These are phyloP conservation scores for Falco cherrug DNA, from an alignment of 2,797 vertebrate species.

Conservation along the genomic window DNA sequence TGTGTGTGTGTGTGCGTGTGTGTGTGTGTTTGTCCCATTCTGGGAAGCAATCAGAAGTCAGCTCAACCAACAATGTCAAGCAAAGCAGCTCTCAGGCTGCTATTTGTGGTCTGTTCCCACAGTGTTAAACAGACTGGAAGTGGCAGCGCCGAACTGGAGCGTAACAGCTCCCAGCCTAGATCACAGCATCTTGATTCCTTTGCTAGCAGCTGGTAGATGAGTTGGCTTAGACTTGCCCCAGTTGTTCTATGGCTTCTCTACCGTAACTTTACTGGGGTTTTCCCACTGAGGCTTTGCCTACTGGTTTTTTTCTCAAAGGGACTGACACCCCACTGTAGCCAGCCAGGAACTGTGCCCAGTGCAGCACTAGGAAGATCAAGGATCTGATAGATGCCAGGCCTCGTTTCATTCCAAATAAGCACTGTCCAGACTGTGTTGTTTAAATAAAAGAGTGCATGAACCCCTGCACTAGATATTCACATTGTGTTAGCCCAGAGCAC, in stretches of 20 bases:
- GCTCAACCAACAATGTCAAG: not conserved
- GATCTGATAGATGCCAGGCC: not conserved
- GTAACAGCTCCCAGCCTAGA: not conserved
- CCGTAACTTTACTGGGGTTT: fast-evolving
- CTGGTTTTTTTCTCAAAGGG: not conserved
- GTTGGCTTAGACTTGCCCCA: not conserved
- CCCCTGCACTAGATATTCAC: not conserved
- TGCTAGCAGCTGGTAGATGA: not conserved
- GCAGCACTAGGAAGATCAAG: not conserved
- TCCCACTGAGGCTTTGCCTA: not conserved
- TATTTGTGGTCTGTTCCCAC: not conserved
- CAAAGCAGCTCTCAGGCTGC: not conserved
- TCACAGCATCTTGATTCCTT: not conserved
- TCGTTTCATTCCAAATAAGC: not conserved
- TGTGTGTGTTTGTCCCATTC: not conserved
- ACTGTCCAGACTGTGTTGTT: not conserved
- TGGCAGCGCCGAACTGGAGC: not conserved
- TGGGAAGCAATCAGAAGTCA: not conserved
- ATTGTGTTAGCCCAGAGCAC: slow-evolving; percentile 12
- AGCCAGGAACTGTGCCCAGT: not conserved
- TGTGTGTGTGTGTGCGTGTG: no score
- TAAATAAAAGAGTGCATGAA: slow-evolving; percentile 23
- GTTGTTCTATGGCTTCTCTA: not conserved
- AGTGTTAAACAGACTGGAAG: not conserved
- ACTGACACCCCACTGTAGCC: not conserved